Conservation (phyloP, 2,888 invertebrate species). For the Athalia cordata region DNA sequence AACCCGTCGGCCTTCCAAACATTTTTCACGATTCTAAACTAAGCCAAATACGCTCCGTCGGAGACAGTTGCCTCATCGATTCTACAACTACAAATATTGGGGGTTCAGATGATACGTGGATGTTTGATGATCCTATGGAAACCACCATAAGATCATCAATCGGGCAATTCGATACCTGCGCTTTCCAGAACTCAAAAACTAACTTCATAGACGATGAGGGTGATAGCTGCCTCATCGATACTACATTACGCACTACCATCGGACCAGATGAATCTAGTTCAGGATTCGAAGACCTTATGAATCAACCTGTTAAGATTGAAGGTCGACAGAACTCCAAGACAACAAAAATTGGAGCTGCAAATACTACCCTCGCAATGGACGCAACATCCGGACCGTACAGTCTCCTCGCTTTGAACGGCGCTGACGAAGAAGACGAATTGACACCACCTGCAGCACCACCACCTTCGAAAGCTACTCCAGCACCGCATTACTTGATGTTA, state of each 20-base stretch:
- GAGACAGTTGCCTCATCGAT: constrained; percentile 28
- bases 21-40: constrained; percentile 2
- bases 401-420: constrained; percentile 73
- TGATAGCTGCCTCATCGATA: constrained; percentile 61
- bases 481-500: constrained; percentile 68
- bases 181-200: constrained; percentile 54
- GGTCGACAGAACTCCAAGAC: not conserved
- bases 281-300: not conserved
- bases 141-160: not conserved
- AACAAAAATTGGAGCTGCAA: constrained; percentile 9
- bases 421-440: constrained; percentile 46
- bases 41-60: not conserved
- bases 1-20: constrained; percentile 7
- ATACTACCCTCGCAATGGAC: constrained; percentile 44
- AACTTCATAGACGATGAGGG: constrained; percentile 63
- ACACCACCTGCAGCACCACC: constrained; percentile 47
- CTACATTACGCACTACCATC: constrained; percentile 45
- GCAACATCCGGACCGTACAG: constrained; percentile 78
- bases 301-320: not conserved
- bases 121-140: not conserved
- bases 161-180: not conserved
- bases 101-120: not conserved
- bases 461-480: constrained; percentile 48
- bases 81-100: not conserved
- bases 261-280: not conserved